phyloP scores from a whole-genome alignment of 2,888 invertebrate genomes.

The Encarsia formosa region DNA sequence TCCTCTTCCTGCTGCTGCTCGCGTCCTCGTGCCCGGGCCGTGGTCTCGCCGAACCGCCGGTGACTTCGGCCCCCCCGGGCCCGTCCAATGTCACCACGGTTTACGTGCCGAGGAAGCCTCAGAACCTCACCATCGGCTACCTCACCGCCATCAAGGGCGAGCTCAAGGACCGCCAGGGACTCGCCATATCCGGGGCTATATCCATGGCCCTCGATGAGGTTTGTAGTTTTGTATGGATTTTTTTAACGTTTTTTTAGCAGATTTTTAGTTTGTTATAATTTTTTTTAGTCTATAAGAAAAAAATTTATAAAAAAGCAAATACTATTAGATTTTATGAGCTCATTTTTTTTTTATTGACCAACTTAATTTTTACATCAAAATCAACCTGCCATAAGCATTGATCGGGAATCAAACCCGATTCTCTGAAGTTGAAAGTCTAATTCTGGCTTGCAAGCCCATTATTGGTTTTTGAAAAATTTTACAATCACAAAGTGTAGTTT shows the following conservation, averaged over 20 bases:
- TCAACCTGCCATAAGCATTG: too few relatives aligned
- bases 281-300: neutral
- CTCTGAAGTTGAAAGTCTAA: too few relatives aligned
- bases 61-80: conserved; percentile 20
- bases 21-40: conserved; percentile 50
- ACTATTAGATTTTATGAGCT: too few relatives aligned
- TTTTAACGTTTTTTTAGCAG: neutral
- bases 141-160: conserved; percentile 77
- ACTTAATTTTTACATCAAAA: too few relatives aligned
- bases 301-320: too few relatives aligned
- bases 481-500: too few relatives aligned
- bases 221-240: conserved; percentile 22
- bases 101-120: conserved; percentile 31
- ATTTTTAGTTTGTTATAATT: neutral
- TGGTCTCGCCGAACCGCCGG: conserved; percentile 34
- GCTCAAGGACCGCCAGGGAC: conserved; percentile 74
- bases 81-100: conserved; percentile 15
- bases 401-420: too few relatives aligned
- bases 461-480: too few relatives aligned
- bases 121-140: conserved; percentile 75
- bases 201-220: conserved; percentile 85
- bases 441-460: too few relatives aligned
- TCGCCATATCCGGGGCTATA: conserved; percentile 86
- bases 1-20: conserved; percentile 60
- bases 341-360: too few relatives aligned